These are phyloP conservation scores for Microctonus brassicae DNA, from an alignment of 2,888 invertebrate genomes.

Conservation along the genomic window DNA sequence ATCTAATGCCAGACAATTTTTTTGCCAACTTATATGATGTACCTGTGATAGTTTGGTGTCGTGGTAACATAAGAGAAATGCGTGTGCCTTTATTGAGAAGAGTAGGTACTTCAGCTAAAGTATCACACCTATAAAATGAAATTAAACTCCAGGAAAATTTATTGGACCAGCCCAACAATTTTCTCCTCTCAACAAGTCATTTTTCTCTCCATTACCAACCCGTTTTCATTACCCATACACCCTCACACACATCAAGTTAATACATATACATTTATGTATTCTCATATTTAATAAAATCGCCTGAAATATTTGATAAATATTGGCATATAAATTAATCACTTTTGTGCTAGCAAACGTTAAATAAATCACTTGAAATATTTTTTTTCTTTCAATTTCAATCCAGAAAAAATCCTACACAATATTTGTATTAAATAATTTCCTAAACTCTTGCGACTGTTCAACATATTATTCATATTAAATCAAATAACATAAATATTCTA, in stretches of 20 bases:
- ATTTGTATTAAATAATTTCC: too few species aligned
- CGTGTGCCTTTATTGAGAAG: constrained; percentile 58
- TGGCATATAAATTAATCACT: too few species aligned
- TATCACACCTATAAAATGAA: constrained; percentile 65
- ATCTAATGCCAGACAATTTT: background rate
- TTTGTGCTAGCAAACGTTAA: too few species aligned
- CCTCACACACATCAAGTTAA: background rate
- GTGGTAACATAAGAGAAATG: background rate
- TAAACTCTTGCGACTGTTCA: too few species aligned
- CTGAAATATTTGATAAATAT: too few species aligned
- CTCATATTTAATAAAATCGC: too few species aligned
- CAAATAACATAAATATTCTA: too few species aligned
- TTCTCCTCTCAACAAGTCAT: constrained; percentile 17
- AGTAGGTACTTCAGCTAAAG: constrained; percentile 60
- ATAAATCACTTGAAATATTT: too few species aligned
- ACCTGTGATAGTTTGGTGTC: background rate
- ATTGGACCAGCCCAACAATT: constrained; percentile 45
- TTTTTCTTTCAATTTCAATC: too few species aligned
- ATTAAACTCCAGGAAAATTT: constrained; percentile 63
- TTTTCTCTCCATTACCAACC: constrained; percentile 7
- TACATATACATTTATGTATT: background rate
- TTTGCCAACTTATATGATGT: too few species aligned
- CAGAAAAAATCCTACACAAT: too few species aligned
- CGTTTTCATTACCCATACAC: background rate
- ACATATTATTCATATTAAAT: too few species aligned